Evolutionary conservation across 2,888 invertebrate genomes (phyloP).

Genomic region (Hofmannophila pseudospretella): DNA sequence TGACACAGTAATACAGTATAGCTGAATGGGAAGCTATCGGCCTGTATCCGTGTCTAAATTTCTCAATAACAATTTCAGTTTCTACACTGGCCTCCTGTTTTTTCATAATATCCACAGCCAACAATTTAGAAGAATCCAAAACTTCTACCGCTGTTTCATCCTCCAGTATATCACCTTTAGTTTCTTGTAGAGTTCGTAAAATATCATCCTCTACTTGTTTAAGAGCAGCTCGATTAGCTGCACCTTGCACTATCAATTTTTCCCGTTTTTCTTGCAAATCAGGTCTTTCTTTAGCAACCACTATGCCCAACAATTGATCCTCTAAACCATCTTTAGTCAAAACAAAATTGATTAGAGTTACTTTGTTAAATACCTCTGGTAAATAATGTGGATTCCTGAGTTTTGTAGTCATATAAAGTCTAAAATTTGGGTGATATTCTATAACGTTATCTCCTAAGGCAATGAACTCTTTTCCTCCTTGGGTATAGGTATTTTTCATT

Average conservation of each 20-base stretch:
- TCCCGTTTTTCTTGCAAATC: conserved; percentile 90
- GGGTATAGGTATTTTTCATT: conserved; percentile 84
- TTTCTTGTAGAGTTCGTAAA: conserved; percentile 87
- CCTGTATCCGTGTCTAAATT: conserved; percentile 84
- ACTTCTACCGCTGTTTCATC: conserved; percentile 93
- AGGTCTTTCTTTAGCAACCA: conserved; percentile 90
- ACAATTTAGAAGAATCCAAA: conserved; percentile 88
- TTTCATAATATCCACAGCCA: conserved; percentile 88
- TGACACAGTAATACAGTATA: conserved; percentile 88
- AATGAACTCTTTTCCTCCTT: conserved; percentile 86
- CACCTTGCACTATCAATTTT: conserved; percentile 86
- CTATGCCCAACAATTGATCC: conserved; percentile 90
- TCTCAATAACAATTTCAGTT: conserved; percentile 87
- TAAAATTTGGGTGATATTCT: conserved; percentile 85
- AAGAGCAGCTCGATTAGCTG: conserved; percentile 87
- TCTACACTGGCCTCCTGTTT: conserved; percentile 88
- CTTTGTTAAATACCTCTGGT: conserved; percentile 90
- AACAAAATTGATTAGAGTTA: conserved; percentile 90
- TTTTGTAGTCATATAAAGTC: conserved; percentile 89
- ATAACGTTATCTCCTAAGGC: conserved; percentile 87
- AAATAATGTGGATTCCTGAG: conserved; percentile 90
- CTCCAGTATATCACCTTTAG: conserved; percentile 93
- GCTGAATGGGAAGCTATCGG: conserved; percentile 89
- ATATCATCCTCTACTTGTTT: conserved; percentile 94
- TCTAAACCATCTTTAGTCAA: conserved; percentile 89